Base-by-base conservation (phyloP, 2,797 vertebrate genomes). In the Rhinella marina region DNA sequence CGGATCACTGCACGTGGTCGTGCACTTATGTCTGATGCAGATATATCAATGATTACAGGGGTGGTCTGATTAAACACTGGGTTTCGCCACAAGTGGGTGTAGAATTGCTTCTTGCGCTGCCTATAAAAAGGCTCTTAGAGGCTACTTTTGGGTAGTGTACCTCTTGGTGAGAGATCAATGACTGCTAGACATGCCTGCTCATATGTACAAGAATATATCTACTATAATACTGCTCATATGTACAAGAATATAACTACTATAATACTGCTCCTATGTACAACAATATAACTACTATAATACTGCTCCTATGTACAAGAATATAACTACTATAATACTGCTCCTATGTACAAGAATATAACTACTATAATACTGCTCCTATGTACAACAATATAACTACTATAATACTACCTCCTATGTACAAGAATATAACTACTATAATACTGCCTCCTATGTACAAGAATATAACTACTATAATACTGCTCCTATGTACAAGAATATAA, bases 161-260 rank as follows among this genome's bases (percentile, higher is more conserved):
- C 3, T 41, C 32, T 41, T 41, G 3, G 32, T 41, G 32, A 41
- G 32, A 41, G 32, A 41, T 41, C 32, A 41, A 5, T 41, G 32
- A 41, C 32, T 41, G 32, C 32, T 41, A 41, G 32, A 41, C 32
- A 41, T 41, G 32, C 32, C 54, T 19, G 17, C 57, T 21, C 57
- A 17, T 61, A 61, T 61, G 19, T 61, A 61, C 57, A 61, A 61
- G 57, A 61, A 61, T 61, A 61, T 70, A 70, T 16, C 66, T 70
- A 17, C 66, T 32, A 70, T 32, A 68, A 68, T 68, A 27, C 64
- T 68, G 64, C 64, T 6, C 64, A n/a, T 68, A 68, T 70, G 4
- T 70, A 32, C 66, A 70, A 70, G 66, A 70, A 70, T 70, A 70
- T 70, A 70, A 70, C 66, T 70, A 70, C 66, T 70, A 70, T 70